Base-by-base conservation (phyloP, 2,888 invertebrate genomes). In the Rapana venosa region DNA sequence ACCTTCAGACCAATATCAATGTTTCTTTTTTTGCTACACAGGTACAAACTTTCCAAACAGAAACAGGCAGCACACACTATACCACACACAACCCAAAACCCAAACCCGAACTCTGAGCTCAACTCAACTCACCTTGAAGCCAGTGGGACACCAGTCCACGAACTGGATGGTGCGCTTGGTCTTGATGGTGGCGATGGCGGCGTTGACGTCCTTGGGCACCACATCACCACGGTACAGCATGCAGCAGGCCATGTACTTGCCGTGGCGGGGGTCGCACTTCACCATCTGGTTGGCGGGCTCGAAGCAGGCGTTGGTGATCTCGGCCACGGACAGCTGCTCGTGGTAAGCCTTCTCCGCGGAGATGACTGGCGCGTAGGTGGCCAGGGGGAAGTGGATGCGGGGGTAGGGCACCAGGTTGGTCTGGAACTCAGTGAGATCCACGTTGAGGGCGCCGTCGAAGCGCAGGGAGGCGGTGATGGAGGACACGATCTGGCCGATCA, bases 221-320 rank as follows among this genome's bases (percentile, higher is more conserved):
- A 95, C 95, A 89, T 95, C 95, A 85, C 95, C 95, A 74, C 95
- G 93, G 91, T 95, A 95, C 90, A 95, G 92, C 93, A 95, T 94
- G 94, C 93, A 96, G 94, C 94, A 96, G 58, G 96, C 96, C 96
- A 96, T 96, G 92, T 98, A 98, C 93, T 94, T 94, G 79, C 94
- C 95, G 89, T 95, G 94, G 36, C 93, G 92, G 30, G 93, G 93
- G 87, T 93, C 93, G 88, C 98, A 98, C 94, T 97, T 98, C 0
- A 98, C 98, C 98, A 98, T 98, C 97, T 98, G 98, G 96, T 98
- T 98, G 93, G 97, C 97, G 95, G 98, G 96, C 97, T 98, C 47
- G 97, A 98, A 91, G 96, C 98, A 99, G 47, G 98, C 98, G 95
- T 98, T 98, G 95, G 99, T 99, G 96, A 98, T 98, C 96, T 98